These are phyloP conservation scores for Cataglyphis albicans DNA, from an alignment of 2,888 invertebrate genomes.

Conservation along the genomic window DNA sequence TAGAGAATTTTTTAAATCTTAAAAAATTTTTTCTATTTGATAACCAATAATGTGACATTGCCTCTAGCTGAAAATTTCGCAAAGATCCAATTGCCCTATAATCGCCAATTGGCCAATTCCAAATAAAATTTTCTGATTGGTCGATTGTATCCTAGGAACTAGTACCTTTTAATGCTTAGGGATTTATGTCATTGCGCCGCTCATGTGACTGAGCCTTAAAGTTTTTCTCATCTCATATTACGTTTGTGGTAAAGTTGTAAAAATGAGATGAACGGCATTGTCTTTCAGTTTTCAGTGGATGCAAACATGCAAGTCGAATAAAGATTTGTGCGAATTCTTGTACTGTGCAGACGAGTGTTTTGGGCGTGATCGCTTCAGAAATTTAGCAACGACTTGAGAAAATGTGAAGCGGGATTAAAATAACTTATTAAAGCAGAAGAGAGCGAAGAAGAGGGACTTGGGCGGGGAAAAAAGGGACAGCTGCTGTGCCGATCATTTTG, in stretches of 20 bases:
- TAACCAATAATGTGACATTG: no score
- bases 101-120: no score
- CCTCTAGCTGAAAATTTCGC: no score
- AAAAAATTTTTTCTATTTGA: no score
- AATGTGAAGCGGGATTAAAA: background rate
- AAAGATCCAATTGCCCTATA: no score
- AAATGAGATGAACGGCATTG: background rate
- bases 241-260: background rate
- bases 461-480: background rate
- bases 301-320: background rate
- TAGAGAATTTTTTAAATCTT: background rate
- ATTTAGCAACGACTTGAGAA: background rate
- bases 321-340: background rate
- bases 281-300: background rate
- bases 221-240: background rate
- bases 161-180: no score
- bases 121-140: no score
- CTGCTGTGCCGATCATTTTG: slow-evolving; percentile 3
- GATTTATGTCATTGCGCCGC: no score
- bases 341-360: background rate
- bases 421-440: background rate
- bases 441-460: background rate
- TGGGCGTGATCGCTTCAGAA: background rate
- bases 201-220: background rate
- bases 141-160: no score